phyloP scores from a whole-genome alignment of 2,888 invertebrate genomes.

The Heliconius charithonia region DNA sequence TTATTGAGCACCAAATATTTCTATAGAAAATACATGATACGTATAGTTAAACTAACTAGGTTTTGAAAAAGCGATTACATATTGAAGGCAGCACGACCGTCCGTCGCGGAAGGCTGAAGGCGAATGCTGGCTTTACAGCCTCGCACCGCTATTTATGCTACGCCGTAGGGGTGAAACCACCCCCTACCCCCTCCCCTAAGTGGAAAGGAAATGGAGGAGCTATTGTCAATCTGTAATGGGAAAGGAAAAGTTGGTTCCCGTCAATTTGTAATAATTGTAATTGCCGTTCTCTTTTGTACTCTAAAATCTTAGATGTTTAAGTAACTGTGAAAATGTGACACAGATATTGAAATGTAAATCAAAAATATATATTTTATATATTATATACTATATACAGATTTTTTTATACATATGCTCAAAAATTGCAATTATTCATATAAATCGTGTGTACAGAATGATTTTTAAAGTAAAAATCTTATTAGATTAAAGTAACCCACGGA shows the following conservation, averaged over 20 bases:
- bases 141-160: slow-evolving; percentile 64
- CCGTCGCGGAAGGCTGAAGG: slow-evolving; percentile 65
- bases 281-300: slow-evolving; percentile 63
- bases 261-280: slow-evolving; percentile 77
- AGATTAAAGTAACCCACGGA: slow-evolving; percentile 38
- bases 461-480: not conserved
- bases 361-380: not conserved
- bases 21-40: slow-evolving; percentile 78
- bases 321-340: slow-evolving; percentile 17
- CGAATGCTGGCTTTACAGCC: slow-evolving; percentile 62
- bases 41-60: slow-evolving; percentile 66
- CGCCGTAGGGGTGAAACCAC: slow-evolving; percentile 52
- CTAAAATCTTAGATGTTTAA: slow-evolving; percentile 26
- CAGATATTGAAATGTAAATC: slow-evolving; percentile 20
- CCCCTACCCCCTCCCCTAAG: slow-evolving; percentile 60
- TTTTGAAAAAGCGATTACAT: slow-evolving; percentile 67
- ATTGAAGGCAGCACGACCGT: slow-evolving; percentile 61
- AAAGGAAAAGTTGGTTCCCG: slow-evolving; percentile 75
- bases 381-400: not conserved
- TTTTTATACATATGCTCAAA: not conserved
- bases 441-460: not conserved
- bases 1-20: slow-evolving; percentile 77
- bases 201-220: slow-evolving; percentile 73
- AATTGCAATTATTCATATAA: slow-evolving; percentile 18
- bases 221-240: slow-evolving; percentile 78